Evolutionary conservation across 2,797 vertebrate species (phyloP).

Genomic region (Leucoraja ocellata): DNA sequence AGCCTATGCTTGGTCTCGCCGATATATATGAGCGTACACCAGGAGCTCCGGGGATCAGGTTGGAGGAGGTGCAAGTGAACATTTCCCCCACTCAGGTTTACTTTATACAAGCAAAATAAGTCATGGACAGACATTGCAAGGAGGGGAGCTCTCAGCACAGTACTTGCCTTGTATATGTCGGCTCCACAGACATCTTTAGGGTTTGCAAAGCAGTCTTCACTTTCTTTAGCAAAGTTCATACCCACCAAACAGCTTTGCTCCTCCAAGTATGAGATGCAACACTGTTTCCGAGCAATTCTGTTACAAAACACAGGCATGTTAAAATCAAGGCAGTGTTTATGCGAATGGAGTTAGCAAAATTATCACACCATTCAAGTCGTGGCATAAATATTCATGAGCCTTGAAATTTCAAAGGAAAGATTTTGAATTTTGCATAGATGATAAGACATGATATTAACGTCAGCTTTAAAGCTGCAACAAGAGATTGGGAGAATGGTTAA

Average conservation of each 20-base stretch:
- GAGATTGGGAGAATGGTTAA: neutral
- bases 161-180: slow-evolving; percentile 69
- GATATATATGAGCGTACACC: too few relatives aligned
- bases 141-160: neutral
- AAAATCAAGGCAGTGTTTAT: neutral
- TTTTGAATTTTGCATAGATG: neutral
- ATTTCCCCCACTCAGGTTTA: too few relatives aligned
- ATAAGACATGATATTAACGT: neutral
- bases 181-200: slow-evolving; percentile 57
- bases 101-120: neutral
- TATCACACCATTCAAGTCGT: neutral
- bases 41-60: too few relatives aligned
- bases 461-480: neutral
- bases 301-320: neutral
- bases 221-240: slow-evolving; percentile 68
- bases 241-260: slow-evolving; percentile 77
- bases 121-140: neutral
- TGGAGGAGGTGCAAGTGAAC: too few relatives aligned
- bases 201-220: slow-evolving; percentile 59
- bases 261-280: slow-evolving; percentile 69
- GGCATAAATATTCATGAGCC: neutral
- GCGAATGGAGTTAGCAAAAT: neutral
- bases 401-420: neutral
- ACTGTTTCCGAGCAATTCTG: slow-evolving; percentile 78
- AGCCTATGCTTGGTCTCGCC: too few relatives aligned